Evolutionary conservation across 2,113 vertebrate genomes (phyloP), one percentile per base, ranked within the genome.

Genomic region (Bostrychus sinensis): DNA sequence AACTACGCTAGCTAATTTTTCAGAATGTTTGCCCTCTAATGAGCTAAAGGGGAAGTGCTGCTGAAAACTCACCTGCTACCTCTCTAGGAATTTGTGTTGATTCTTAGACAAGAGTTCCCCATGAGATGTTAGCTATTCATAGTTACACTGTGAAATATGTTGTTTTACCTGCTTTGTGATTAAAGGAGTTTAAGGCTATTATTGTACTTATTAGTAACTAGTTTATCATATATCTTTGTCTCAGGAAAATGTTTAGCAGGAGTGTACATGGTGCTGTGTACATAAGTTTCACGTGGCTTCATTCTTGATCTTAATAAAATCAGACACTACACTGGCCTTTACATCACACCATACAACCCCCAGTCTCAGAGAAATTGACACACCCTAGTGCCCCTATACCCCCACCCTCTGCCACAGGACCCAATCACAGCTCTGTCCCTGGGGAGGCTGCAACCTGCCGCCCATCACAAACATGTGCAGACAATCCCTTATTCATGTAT

Each of bases 401-500:
- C 37, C 62, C 46, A 53, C 39, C 30, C 16, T 63, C 14, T 9
- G 7, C 39, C 41, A 17, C 70, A 72, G 30, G 56, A 58, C 72
- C 78, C 70, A 61, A 72, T 75, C 80, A 69, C 25, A 66, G 22
- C 51, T 5, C 45, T 16, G 28, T 75, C 82, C 81, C 84, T 10
- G 56, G 67, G 77, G 82, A 70, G 19, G 2, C 22, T 46, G 0
- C 70, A 57, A 41, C 70, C 77, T 70, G 54, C 67, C 43, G 8
- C 81, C 78, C 68, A 62, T 75, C 73, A 68, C 25, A 60, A 72
- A 66, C 34, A 56, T 42, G 51, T 19, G 20, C 36, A 69, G 72
- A 84, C 77, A 34, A 84, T 78, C 67, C 54, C 50, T 76, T 69
- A 70, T 79, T 82, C 73, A 46, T 60, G 45, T 79, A 78, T 62